These are phyloP conservation scores for Nannoperca australis DNA, from an alignment of 2,797 vertebrate species.

Conservation along the genomic window DNA sequence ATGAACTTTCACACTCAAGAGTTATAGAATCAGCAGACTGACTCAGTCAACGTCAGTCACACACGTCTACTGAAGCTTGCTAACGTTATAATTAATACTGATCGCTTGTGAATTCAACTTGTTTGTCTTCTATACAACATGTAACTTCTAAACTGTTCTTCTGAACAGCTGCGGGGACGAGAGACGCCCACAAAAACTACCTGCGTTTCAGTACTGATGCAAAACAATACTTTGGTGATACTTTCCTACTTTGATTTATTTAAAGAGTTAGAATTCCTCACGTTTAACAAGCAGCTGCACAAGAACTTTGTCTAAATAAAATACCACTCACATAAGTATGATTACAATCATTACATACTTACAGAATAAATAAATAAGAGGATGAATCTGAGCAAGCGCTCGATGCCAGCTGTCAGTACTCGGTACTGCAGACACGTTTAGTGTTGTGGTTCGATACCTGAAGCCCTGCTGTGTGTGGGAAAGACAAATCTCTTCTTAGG, in stretches of 20 bases:
- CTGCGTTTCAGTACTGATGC: too few species aligned
- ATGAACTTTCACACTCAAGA: neutral
- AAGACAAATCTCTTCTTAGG: neutral
- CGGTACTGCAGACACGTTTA: neutral
- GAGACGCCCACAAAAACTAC: too few species aligned
- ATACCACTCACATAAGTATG: too few species aligned
- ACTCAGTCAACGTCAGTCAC: neutral
- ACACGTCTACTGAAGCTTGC: neutral
- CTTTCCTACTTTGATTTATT: neutral
- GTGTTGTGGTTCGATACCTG: neutral
- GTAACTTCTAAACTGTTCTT: neutral
- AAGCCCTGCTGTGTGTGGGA: neutral
- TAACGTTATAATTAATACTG: neutral
- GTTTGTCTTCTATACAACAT: neutral
- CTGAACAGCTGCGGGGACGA: neutral
- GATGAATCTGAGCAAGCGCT: neutral
- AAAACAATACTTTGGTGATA: neutral
- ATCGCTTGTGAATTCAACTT: too few species aligned
- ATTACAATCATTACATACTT: too few species aligned
- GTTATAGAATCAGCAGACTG: neutral
- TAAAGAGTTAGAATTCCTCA: neutral
- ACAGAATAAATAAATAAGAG: neutral
- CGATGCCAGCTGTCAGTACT: neutral
- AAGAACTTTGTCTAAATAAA: neutral
- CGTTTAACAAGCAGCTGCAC: neutral